These are phyloP conservation scores for Lota lota DNA, from an alignment of 2,113 vertebrate species.

Conservation along the genomic window DNA sequence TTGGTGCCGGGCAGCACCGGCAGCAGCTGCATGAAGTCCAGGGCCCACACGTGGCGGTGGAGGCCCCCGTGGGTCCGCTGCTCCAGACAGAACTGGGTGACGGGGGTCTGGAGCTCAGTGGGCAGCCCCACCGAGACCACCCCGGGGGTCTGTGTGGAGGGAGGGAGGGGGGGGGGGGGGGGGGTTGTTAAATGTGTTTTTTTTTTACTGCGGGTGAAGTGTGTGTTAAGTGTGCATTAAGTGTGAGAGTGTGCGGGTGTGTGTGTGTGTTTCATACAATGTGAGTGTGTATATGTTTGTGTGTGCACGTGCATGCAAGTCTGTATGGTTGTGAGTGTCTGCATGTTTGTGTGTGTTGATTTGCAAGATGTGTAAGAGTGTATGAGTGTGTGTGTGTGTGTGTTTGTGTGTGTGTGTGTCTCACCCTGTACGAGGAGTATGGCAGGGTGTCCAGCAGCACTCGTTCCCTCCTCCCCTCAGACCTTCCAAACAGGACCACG, in stretches of 20 bases:
- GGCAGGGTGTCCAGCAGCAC: constrained; percentile 83
- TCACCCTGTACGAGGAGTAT: constrained; percentile 91
- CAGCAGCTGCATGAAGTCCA: constrained; percentile 93
- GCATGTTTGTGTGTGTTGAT: not conserved
- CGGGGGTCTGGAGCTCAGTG: constrained; percentile 87
- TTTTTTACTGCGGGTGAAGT: not conserved
- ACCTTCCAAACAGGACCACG: constrained; percentile 83
- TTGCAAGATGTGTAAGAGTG: not conserved
- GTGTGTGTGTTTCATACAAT: no score
- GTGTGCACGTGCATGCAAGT: not conserved
- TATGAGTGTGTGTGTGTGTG: not conserved
- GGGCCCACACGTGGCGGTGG: constrained; percentile 86
- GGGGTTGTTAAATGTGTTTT: not conserved
- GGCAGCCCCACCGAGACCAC: constrained; percentile 88
- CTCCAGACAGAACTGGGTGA: constrained; percentile 92
- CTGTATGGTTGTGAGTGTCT: not conserved
- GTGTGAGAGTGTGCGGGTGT: not conserved
- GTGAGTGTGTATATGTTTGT: not conserved
- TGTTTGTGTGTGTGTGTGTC: constrained; percentile 12
- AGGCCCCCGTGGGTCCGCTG: constrained; percentile 85
- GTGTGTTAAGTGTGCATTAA: not conserved
- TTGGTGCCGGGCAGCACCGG: constrained; percentile 84
- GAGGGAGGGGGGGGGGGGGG: not conserved
- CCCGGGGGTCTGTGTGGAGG: constrained; percentile 76
- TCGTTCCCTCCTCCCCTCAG: constrained; percentile 83